phyloP scores from a whole-genome alignment of 2,113 vertebrate genomes.

The Notothenia rossii region DNA sequence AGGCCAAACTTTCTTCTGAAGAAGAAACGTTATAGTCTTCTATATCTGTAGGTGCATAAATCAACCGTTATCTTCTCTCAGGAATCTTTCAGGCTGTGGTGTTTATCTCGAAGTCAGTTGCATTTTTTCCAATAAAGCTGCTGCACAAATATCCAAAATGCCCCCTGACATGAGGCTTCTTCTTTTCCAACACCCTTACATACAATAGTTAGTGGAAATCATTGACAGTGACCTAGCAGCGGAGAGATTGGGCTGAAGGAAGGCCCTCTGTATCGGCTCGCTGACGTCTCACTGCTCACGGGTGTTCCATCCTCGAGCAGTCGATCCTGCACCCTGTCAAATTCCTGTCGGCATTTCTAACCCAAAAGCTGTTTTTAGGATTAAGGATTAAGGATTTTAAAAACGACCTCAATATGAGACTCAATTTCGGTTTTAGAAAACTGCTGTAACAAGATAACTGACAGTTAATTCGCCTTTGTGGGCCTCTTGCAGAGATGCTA shows the following conservation, averaged over 20 bases:
- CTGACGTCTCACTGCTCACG: conserved; percentile 33
- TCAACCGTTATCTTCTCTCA: conserved; percentile 56
- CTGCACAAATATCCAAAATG: conserved; percentile 28
- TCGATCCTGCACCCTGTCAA: conserved; percentile 30
- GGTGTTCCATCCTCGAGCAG: conserved; percentile 36
- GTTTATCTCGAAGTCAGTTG: conserved; percentile 60
- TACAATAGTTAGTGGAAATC: conserved; percentile 41
- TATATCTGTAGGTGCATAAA: conserved; percentile 44
- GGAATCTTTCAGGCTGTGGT: conserved; percentile 43
- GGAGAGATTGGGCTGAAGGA: conserved; percentile 3
- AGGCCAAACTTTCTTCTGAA: conserved; percentile 24
- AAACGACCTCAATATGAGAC: conserved; percentile 27
- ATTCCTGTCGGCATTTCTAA: conserved; percentile 42
- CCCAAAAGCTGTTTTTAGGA: conserved; percentile 34
- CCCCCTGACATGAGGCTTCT: conserved; percentile 3
- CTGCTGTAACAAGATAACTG: conserved; percentile 19
- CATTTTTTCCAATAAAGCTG: conserved; percentile 31
- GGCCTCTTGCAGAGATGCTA: neutral
- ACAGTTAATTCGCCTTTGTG: conserved; percentile 1
- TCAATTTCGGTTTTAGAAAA: neutral
- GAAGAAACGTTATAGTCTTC: conserved; percentile 35
- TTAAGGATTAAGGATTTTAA: conserved; percentile 44
- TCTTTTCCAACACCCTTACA: conserved; percentile 1
- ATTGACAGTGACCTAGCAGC: conserved; percentile 21
- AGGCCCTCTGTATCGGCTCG: conserved; percentile 11